Conservation (phyloP, 30 jellyfish, hydroid and myxozoan species). For the Phacellophora camtschatica region DNA sequence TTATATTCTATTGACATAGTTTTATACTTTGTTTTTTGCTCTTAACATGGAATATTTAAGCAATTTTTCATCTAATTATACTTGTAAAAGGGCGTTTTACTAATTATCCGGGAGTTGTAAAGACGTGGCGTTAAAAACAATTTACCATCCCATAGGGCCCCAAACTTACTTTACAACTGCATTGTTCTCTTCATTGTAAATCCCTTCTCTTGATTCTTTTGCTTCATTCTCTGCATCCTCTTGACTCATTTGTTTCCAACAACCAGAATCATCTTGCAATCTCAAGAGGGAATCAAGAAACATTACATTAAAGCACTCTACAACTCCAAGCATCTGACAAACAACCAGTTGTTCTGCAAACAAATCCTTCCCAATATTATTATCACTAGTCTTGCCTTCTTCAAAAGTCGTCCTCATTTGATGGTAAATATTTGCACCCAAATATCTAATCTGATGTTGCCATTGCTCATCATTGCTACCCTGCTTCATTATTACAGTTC, state of each 20-base stretch:
- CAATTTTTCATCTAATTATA: too few species aligned
- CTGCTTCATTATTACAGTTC: conserved; percentile 11
- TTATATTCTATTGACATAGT: too few species aligned
- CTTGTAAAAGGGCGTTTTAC: too few species aligned
- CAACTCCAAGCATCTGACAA: conserved; percentile 65
- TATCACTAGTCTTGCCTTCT: not conserved
- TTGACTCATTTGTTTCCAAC: conserved; percentile 48
- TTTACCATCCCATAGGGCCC: too few species aligned
- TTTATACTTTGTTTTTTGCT: too few species aligned
- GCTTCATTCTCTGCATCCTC: conserved; percentile 21
- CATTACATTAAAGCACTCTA: conserved; percentile 38
- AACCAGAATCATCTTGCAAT: conserved; percentile 53
- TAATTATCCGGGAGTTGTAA: too few species aligned
- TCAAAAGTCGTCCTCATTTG: conserved; percentile 22
- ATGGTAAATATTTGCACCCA: conserved; percentile 48
- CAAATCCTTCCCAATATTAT: conserved; percentile 40
- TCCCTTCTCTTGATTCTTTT: not conserved
- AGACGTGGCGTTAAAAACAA: too few species aligned
- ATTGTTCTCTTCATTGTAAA: too few species aligned
- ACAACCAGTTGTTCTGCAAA: conserved; percentile 60
- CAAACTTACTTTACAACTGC: too few species aligned
- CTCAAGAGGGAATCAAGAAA: conserved; percentile 4
- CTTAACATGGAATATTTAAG: too few species aligned
- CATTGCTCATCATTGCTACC: conserved; percentile 37
- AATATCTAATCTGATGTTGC: conserved; percentile 2